These are phyloP conservation scores for Willisornis vidua DNA, from an alignment of 2,113 vertebrate genomes.

Conservation along the genomic window DNA sequence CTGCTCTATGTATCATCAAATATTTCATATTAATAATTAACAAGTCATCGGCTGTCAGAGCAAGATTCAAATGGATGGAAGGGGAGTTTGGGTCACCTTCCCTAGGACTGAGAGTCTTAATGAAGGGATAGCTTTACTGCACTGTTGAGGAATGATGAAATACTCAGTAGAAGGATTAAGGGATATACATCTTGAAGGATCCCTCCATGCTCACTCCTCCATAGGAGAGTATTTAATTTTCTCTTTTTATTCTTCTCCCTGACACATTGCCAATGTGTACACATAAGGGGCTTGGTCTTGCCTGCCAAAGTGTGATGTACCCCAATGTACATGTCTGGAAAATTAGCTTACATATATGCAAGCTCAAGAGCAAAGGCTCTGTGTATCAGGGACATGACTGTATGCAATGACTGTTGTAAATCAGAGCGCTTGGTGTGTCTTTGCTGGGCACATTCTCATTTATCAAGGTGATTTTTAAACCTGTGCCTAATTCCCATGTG, in stretches of 20 bases:
- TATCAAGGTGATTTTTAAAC: conserved; percentile 51
- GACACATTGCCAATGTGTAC: not conserved
- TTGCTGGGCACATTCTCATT: conserved; percentile 13
- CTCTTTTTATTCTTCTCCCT: conserved; percentile 50
- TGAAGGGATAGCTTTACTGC: conserved; percentile 51
- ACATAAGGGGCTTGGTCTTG: not conserved
- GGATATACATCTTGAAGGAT: conserved; percentile 17
- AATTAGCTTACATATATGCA: conserved; percentile 16
- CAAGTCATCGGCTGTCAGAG: conserved; percentile 62
- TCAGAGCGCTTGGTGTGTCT: conserved; percentile 25
- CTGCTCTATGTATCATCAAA: conserved; percentile 63
- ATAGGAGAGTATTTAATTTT: conserved; percentile 4
- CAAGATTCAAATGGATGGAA: conserved; percentile 69
- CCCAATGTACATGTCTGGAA: not conserved
- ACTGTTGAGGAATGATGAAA: conserved; percentile 33
- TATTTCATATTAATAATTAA: conserved; percentile 78
- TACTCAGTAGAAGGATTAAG: conserved; percentile 37
- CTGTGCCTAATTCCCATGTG: not conserved
- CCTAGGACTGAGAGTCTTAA: conserved; percentile 59
- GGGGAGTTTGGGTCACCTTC: conserved; percentile 66
- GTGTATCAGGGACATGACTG: not conserved
- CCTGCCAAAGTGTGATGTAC: not conserved
- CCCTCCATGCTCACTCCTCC: not conserved
- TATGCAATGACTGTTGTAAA: conserved; percentile 39
- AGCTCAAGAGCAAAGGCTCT: conserved; percentile 1